Conservation (phyloP, 1,140 invertebrate genomes). For the Bombyx mandarina region DNA sequence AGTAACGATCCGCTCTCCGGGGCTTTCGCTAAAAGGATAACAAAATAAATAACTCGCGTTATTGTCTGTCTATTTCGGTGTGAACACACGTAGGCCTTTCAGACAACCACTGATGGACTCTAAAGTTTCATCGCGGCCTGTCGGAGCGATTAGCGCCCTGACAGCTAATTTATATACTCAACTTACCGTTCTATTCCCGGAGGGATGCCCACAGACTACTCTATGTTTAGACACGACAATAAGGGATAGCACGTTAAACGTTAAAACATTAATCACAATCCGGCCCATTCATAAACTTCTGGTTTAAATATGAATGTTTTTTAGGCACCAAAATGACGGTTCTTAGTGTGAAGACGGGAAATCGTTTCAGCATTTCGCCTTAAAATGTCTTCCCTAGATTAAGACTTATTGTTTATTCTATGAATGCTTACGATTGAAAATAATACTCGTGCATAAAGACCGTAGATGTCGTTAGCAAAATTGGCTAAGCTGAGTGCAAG, state of each 20-base stretch:
- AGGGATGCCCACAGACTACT: slow-evolving; percentile 35
- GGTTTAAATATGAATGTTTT: no score
- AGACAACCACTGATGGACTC: slow-evolving; percentile 61
- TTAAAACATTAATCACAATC: slow-evolving; percentile 1
- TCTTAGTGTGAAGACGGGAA: no score
- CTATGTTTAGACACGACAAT: slow-evolving; percentile 30
- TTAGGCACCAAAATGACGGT: no score
- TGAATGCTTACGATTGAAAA: no score
- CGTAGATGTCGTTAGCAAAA: no score
- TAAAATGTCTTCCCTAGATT: no score
- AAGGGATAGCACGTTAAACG: slow-evolving; percentile 7
- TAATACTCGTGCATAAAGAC: no score
- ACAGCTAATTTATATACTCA: slow-evolving; percentile 71
- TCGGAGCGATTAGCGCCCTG: slow-evolving; percentile 65
- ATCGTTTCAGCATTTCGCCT: no score
- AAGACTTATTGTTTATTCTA: no score
- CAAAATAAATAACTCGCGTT: slow-evolving; percentile 42
- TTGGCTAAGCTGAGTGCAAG: slow-evolving; percentile 1
- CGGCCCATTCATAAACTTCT: no score
- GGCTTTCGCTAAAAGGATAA: slow-evolving; percentile 46
- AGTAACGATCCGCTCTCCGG: slow-evolving; percentile 23
- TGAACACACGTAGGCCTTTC: slow-evolving; percentile 43
- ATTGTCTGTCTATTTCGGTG: slow-evolving; percentile 53
- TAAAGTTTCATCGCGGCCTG: slow-evolving; percentile 67
- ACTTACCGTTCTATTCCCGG: slow-evolving; percentile 65